A percentile compares a stretch with the other conserved stretches of the same genome.
phyloP scores from a whole-genome alignment of 2,113 vertebrate species.

The Balaenoptera acutorostrata region DNA sequence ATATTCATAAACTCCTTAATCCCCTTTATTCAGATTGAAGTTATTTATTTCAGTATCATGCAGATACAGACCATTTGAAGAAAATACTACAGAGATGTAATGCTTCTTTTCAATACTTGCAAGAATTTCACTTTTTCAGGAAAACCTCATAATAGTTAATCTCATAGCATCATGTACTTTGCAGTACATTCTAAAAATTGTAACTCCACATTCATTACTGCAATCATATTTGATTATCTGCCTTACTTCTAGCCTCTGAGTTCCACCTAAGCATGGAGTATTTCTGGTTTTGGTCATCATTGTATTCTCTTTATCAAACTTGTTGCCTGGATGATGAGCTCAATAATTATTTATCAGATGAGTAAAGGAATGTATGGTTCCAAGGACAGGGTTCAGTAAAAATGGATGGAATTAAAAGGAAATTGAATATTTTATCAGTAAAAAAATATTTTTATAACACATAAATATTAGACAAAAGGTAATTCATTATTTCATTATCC shows the following conservation, averaged over 20 bases:
- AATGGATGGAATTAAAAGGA: neutral
- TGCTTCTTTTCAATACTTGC: neutral
- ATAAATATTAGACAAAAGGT: neutral
- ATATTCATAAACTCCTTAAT: neutral
- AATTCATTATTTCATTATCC: neutral
- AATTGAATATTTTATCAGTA: neutral
- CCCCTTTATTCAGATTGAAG: neutral
- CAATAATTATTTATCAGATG: neutral
- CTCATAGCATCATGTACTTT: neutral
- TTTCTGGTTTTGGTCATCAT: neutral
- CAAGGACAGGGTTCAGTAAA: neutral
- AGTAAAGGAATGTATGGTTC: neutral
- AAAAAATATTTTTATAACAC: neutral
- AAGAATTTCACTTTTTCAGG: neutral
- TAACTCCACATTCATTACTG: neutral
- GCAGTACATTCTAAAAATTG: neutral
- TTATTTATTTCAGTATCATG: neutral
- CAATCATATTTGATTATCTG: neutral
- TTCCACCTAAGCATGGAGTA: neutral
- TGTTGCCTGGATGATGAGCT: neutral
- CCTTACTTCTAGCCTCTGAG: neutral
- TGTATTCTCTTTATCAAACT: too few species aligned
- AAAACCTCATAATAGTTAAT: neutral
- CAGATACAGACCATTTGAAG: neutral
- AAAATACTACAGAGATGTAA: neutral